Evolutionary conservation across 2,113 vertebrate genomes (phyloP).

Genomic region (Nycticryphes semicollaris): DNA sequence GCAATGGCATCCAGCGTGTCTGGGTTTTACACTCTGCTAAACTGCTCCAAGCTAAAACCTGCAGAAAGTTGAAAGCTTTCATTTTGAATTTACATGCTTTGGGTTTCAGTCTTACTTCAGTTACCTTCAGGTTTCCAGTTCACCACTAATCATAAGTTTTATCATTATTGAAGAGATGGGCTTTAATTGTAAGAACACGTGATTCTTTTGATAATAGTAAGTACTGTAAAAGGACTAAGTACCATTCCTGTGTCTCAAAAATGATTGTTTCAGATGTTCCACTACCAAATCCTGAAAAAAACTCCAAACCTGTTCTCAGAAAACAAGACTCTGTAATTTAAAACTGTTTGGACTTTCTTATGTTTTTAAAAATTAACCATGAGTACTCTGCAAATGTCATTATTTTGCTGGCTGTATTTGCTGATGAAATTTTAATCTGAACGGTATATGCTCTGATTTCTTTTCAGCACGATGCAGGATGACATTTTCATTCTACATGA

Average conservation of each 20-base stretch:
- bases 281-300: not conserved
- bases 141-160: not conserved
- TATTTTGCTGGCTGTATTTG: not conserved
- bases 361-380: not conserved
- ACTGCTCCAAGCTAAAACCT: not conserved
- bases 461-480: constrained; percentile 88
- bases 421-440: not conserved
- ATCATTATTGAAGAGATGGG: not conserved
- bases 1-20: not conserved
- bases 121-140: not conserved
- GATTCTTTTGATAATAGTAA: not conserved
- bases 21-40: not conserved
- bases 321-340: not conserved
- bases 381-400: not conserved
- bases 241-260: not conserved
- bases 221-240: not conserved
- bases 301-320: not conserved
- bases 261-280: not conserved
- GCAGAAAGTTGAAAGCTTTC: not conserved
- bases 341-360: not conserved
- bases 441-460: not conserved
- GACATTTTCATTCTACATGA: constrained; percentile 93
- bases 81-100: not conserved
- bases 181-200: not conserved
- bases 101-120: not conserved